Base-by-base conservation (phyloP, 1,140 invertebrate species). In the Megalopta genalis region DNA sequence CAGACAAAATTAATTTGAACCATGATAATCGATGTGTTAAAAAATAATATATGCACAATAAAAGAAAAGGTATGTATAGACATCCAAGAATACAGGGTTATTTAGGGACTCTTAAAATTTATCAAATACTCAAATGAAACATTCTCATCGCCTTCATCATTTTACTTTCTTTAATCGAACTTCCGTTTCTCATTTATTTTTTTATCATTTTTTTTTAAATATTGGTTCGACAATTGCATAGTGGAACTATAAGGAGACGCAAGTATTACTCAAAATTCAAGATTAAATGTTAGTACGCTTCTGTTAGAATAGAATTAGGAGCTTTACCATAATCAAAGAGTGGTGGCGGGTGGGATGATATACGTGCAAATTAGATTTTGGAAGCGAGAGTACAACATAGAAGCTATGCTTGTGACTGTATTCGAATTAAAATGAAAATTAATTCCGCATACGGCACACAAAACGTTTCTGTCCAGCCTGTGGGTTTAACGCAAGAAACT, bases 401-500 rank as follows among this genome's bases (percentile, higher is more conserved):
- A 67, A 74, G 42, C 25, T 42, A 46, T n/a, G n/a, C 42, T 79
- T 52, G 52, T 0, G 60, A 63, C 0, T 25, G 27, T 46, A 32
- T 16, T 57, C 54, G 54, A 23, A 18, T 25, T 71, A 59, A 73
- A 63, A 37, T 5, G 2, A 52, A 27, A 12, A 37, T 23, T 25
- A 57, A 74, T 68, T 63, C 66, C 73, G 59, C 63, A 79, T 83
- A 83, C 59, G 79, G 69, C 66, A 79, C 74, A 71, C 25, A 27
- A 74, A 73, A 23, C 63, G 62, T 39, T 66, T 72, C 5, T 59
- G 37, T 83, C 46, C 39, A 81, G 77, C 76, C 72, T 82, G n/a
- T 84, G 66, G 81, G 79, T 83, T 46, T 91, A 89, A 91, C 83
- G 71, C 69, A 77, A 81, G 64, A 84, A 85, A 88, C 81, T 82